Base-by-base conservation (phyloP, 2,888 invertebrate genomes). In the Schizotus pectinicornis region DNA sequence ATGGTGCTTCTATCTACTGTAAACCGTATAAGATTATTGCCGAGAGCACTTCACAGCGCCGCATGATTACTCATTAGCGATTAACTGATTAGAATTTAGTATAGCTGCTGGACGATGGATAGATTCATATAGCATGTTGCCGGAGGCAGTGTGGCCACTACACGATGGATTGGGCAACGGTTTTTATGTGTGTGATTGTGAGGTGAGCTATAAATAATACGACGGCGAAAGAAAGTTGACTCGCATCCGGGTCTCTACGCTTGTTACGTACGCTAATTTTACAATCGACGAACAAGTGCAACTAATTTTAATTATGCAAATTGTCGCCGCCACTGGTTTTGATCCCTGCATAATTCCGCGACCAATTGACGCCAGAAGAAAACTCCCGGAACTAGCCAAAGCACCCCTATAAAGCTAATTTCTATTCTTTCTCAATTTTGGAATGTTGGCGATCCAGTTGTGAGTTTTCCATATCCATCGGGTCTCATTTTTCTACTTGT, bases 51-150 rank as follows among this genome's bases (percentile, higher is more conserved):
- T 56, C 35, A 39, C 56, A 64, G 61, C 63, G 55, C 62, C 58
- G 64, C 64, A 58, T 63, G 59, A 64, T 67, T 64, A 67, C 63
- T 67, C 67, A 67, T 67, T 67, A 67, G 51, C 46, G 56, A 56
- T 51, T 56, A 56, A 47, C 51, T 47, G 56, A 56, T 56, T 56
- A 56, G 56, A 56, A 56, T 56, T 56, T 56, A 56, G 50, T 56
- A 56, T 50, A 50, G 39, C 56, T 56, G 46, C 56, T 47, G 49
- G 37, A n/a, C 39, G 49, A 42, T 22, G 22, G 22, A 22, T 31
- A 37, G 50, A 56, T 56, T 48, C 56, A 53, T 53, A 52, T 45
- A 46, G 30, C 53, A 45, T 31, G 45, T 7, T 36, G 53, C 53
- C 45, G 38, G 33, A 31, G 45, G 53, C 38, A 31, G 31, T 37